Evolutionary conservation across 2,888 invertebrate species (phyloP).

Genomic region (Acleris cristana): DNA sequence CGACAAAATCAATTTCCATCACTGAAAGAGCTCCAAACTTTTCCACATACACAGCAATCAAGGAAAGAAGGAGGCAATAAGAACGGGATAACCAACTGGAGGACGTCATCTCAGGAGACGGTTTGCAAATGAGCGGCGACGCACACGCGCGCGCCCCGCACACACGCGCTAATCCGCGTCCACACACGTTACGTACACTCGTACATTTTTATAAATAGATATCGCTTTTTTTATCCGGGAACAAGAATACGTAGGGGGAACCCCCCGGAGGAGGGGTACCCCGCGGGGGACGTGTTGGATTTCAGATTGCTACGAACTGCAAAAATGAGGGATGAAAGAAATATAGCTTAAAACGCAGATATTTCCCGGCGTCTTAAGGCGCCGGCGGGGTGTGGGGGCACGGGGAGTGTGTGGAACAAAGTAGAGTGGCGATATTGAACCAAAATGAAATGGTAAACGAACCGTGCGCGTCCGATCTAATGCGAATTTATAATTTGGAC

Average conservation of each 20-base stretch:
- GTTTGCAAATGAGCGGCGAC: constrained; percentile 82
- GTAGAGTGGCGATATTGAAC: constrained; percentile 84
- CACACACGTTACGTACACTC: constrained; percentile 72
- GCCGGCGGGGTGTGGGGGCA: constrained; percentile 60
- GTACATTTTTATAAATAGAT: constrained; percentile 83
- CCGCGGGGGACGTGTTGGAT: constrained; percentile 83
- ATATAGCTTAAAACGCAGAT: constrained; percentile 85
- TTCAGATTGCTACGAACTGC: constrained; percentile 85
- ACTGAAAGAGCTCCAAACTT: constrained; percentile 73
- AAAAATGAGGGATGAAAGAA: constrained; percentile 86
- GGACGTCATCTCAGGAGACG: constrained; percentile 83
- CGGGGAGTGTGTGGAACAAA: constrained; percentile 82
- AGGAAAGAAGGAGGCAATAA: constrained; percentile 80
- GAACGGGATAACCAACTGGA: constrained; percentile 81
- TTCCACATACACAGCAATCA: constrained; percentile 80
- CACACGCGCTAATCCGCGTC: constrained; percentile 71
- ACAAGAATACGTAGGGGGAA: constrained; percentile 78
- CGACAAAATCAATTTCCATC: constrained; percentile 76
- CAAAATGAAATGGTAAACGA: constrained; percentile 84
- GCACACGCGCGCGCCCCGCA: constrained; percentile 59
- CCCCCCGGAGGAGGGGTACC: constrained; percentile 73
- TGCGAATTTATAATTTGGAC: constrained; percentile 85
- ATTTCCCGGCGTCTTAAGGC: constrained; percentile 84
- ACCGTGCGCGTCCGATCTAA: constrained; percentile 84
- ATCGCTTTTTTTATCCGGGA: constrained; percentile 83